Conservation (phyloP, 1,140 invertebrate genomes). For the Cryptotermes secundus region DNA sequence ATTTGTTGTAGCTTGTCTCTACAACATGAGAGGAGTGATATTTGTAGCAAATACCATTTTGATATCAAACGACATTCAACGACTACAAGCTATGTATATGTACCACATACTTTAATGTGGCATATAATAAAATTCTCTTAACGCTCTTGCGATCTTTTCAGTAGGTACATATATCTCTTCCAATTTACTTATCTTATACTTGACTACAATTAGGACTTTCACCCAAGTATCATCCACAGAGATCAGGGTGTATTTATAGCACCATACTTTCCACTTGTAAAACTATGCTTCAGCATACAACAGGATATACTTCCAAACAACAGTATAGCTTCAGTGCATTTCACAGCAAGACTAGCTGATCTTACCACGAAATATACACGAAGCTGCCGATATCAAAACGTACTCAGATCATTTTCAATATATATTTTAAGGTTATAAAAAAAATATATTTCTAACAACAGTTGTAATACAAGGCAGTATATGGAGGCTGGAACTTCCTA, state of each 20-base stretch:
- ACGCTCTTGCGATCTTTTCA: background rate
- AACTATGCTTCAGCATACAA: background rate
- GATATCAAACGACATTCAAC: background rate
- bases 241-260: conserved; percentile 18
- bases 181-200: background rate
- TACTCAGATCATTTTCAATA: conserved; percentile 2
- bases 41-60: background rate
- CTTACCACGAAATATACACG: background rate
- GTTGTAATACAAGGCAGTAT: conserved; percentile 12
- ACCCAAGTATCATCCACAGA: conserved; percentile 1
- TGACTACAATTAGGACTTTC: background rate
- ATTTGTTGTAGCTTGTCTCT: background rate
- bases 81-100: background rate
- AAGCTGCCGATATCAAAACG: conserved; percentile 4
- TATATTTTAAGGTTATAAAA: background rate
- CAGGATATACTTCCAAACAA: background rate
- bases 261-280: background rate
- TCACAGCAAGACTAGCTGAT: background rate
- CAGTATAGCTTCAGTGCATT: background rate
- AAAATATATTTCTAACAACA: conserved; percentile 11
- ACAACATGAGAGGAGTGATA: background rate
- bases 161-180: background rate
- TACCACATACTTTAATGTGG: background rate
- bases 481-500: background rate
- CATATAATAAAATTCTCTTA: background rate